These are phyloP conservation scores for Lasiommata megera DNA, from an alignment of 2,888 invertebrate species.

Conservation along the genomic window DNA sequence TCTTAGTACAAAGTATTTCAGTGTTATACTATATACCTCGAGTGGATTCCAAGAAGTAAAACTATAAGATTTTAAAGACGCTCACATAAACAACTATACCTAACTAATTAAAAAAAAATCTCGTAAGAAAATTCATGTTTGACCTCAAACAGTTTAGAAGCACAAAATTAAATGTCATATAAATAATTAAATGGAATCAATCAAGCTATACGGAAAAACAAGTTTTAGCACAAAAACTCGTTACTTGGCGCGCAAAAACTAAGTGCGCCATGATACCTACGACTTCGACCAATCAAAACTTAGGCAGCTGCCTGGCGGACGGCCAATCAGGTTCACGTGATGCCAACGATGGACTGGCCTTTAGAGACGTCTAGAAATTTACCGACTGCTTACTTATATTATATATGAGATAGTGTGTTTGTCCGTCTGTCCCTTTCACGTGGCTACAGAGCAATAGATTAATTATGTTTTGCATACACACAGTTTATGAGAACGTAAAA, in stretches of 20 bases:
- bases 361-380: conserved; percentile 5
- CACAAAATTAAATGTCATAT: conserved; percentile 6
- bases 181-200: conserved; percentile 8
- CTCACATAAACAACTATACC: background rate
- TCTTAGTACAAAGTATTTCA: no score
- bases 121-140: background rate
- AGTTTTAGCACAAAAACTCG: conserved; percentile 9
- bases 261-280: conserved; percentile 15
- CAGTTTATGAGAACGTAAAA: no score
- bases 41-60: no score
- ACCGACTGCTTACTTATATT: background rate
- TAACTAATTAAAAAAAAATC: background rate
- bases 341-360: conserved; percentile 9
- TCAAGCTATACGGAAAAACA: conserved; percentile 9
- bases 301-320: conserved; percentile 21
- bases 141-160: background rate
- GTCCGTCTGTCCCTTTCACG: no score
- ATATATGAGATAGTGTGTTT: no score
- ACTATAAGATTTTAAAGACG: no score
- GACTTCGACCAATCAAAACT: conserved; percentile 14
- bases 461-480: no score
- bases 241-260: conserved; percentile 16
- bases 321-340: conserved; percentile 14
- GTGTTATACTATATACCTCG: no score
- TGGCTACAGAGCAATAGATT: no score